phyloP scores from a whole-genome alignment of 2,888 invertebrate species.

The Trachelus iudaicus region DNA sequence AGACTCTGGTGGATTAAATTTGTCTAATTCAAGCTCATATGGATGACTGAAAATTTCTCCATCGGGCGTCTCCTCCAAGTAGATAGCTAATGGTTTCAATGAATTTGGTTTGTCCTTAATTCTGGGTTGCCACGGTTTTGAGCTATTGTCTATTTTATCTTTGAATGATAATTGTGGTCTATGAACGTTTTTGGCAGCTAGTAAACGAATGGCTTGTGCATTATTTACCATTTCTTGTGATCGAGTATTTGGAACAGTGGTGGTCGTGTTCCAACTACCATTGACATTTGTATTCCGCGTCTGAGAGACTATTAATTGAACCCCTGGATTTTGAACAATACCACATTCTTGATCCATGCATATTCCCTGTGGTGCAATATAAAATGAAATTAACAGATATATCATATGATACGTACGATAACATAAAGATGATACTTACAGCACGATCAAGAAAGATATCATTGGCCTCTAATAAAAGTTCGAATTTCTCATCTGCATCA shows the following conservation, averaged over 20 bases:
- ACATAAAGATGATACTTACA: constrained; percentile 66
- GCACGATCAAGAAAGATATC: constrained; percentile 86
- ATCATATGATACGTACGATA: neutral
- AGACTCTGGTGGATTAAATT: constrained; percentile 72
- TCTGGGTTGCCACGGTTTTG: constrained; percentile 83
- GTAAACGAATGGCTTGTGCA: constrained; percentile 67
- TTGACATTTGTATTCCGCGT: constrained; percentile 64
- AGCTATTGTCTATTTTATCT: constrained; percentile 85
- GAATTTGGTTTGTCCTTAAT: constrained; percentile 91
- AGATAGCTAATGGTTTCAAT: constrained; percentile 80
- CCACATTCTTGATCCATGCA: constrained; percentile 76
- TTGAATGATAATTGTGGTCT: constrained; percentile 89
- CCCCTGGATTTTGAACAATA: constrained; percentile 68
- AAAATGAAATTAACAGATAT: neutral
- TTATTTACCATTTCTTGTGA: neutral
- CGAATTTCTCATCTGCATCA: constrained; percentile 76
- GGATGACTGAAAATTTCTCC: constrained; percentile 80
- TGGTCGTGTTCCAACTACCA: constrained; percentile 72
- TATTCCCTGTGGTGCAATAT: constrained; percentile 45
- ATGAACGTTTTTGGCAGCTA: constrained; percentile 78
- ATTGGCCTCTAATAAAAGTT: constrained; percentile 84
- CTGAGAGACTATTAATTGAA: constrained; percentile 67
- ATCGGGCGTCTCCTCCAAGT: constrained; percentile 75
- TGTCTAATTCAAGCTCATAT: constrained; percentile 85
- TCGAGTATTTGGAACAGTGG: constrained; percentile 16